phyloP scores from a whole-genome alignment of 30 jellyfish, hydroid and myxozoan species.

The Sanderia malayensis region DNA sequence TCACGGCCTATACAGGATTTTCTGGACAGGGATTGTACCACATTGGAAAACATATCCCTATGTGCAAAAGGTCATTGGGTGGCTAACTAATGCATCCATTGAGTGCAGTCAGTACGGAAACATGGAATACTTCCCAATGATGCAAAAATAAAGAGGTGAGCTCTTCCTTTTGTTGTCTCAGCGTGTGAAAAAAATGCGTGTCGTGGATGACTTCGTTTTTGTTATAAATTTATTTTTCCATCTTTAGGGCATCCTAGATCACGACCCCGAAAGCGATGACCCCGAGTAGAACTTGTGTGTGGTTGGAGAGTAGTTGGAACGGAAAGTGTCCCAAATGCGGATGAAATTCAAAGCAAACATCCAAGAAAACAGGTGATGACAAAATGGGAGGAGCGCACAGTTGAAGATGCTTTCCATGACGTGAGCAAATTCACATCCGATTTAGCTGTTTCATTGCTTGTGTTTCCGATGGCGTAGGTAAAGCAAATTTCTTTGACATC shows the following conservation, averaged over 20 bases:
- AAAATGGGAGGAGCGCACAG: constrained; percentile 2
- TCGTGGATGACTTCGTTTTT: not conserved
- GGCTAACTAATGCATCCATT: constrained; percentile 1
- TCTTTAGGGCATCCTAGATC: constrained; percentile 1
- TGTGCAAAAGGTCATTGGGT: not conserved
- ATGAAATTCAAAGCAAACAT: not conserved
- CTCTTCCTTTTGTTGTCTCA: not conserved
- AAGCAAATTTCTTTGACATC: not conserved
- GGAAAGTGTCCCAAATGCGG: not conserved
- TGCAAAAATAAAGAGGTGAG: not conserved
- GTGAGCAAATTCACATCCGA: not conserved
- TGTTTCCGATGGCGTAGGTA: not conserved
- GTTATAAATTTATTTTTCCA: not conserved
- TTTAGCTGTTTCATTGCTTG: not conserved
- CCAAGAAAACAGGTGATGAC: constrained; percentile 2
- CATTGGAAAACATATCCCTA: not conserved
- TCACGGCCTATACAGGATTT: too few relatives aligned
- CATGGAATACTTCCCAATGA: not conserved
- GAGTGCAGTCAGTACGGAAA: not conserved
- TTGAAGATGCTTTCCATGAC: not conserved
- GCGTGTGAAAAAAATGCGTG: too few relatives aligned
- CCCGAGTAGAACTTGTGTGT: not conserved
- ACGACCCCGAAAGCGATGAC: not conserved
- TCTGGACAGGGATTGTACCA: too few relatives aligned
- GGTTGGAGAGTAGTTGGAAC: not conserved